Percentiles rank a stretch among this genome's conserved stretches.
phyloP scores from a whole-genome alignment of 2,888 invertebrate genomes.

The Melikaiella ostensackeni region DNA sequence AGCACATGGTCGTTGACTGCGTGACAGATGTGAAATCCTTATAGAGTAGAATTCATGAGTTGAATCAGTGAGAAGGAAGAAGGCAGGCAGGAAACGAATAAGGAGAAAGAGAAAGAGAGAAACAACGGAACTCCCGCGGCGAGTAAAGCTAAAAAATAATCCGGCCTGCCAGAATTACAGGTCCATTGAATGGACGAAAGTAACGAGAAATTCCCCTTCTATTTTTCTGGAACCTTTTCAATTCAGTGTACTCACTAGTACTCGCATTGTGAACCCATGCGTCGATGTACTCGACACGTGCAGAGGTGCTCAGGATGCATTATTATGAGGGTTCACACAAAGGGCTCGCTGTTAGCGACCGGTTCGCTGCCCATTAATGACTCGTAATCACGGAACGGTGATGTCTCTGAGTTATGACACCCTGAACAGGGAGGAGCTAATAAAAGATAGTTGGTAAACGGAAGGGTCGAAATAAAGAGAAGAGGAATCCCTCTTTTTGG shows the following conservation, averaged over 20 bases:
- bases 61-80: slow-evolving; percentile 33
- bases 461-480: neutral
- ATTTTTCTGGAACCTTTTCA: slow-evolving; percentile 18
- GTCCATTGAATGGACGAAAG: slow-evolving; percentile 58
- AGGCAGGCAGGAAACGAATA: slow-evolving; percentile 44
- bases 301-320: slow-evolving; percentile 42
- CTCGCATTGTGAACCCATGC: slow-evolving; percentile 31
- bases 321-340: slow-evolving; percentile 56
- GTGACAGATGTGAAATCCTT: neutral
- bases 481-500: neutral
- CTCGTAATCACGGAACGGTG: slow-evolving; percentile 70
- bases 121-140: slow-evolving; percentile 61
- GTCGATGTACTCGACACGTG: slow-evolving; percentile 38
- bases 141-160: slow-evolving; percentile 66
- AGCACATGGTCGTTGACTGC: neutral
- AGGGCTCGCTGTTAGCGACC: slow-evolving; percentile 64
- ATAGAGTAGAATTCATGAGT: neutral
- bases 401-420: slow-evolving; percentile 62
- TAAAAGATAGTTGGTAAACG: neutral
- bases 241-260: slow-evolving; percentile 28
- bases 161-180: slow-evolving; percentile 47
- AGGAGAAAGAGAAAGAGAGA: slow-evolving; percentile 27
- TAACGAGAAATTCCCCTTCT: slow-evolving; percentile 44
- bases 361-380: slow-evolving; percentile 69
- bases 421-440: neutral